These are phyloP conservation scores for Ormyrus pomaceus DNA, from an alignment of 2,888 invertebrate species.

Conservation along the genomic window DNA sequence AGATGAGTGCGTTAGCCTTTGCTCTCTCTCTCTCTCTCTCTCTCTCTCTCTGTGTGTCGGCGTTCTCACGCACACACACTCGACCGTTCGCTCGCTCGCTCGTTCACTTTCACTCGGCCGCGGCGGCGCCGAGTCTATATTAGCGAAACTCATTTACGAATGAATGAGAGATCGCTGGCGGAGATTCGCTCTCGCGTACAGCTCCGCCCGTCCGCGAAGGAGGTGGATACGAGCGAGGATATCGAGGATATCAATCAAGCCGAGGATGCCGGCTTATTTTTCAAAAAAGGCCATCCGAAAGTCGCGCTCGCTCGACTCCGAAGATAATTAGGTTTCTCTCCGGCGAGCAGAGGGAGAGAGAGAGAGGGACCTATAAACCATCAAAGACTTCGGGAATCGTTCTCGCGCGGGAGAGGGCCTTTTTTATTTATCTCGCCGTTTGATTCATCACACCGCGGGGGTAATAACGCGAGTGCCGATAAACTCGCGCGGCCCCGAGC, in stretches of 20 bases:
- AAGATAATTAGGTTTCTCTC: conserved; percentile 57
- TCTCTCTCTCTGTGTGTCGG: not conserved
- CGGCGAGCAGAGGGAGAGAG: not conserved
- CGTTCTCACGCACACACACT: conserved; percentile 32
- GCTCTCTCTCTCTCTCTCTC: conserved; percentile 62
- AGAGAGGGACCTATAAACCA: conserved; percentile 51
- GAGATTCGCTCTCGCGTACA: conserved; percentile 56
- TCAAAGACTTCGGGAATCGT: conserved; percentile 44
- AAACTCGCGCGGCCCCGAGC: conserved; percentile 18
- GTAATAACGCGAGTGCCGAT: conserved; percentile 10
- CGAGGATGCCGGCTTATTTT: conserved; percentile 41
- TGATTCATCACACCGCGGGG: conserved; percentile 44
- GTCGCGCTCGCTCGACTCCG: conserved; percentile 25
- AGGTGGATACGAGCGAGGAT: conserved; percentile 43
- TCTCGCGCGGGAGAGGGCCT: conserved; percentile 45
- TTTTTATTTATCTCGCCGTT: conserved; percentile 44
- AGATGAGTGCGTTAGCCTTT: conserved; percentile 38
- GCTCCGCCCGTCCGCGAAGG: conserved; percentile 47
- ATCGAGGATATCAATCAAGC: conserved; percentile 59
- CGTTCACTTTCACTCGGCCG: conserved; percentile 29
- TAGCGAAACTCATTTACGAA: conserved; percentile 61
- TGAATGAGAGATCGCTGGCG: conserved; percentile 56
- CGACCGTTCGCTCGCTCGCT: conserved; percentile 19
- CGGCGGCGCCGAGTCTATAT: conserved; percentile 45
- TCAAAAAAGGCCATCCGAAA: conserved; percentile 46